Conservation (phyloP, 2,113 vertebrate species). For the Myrmecobius fasciatus region DNA sequence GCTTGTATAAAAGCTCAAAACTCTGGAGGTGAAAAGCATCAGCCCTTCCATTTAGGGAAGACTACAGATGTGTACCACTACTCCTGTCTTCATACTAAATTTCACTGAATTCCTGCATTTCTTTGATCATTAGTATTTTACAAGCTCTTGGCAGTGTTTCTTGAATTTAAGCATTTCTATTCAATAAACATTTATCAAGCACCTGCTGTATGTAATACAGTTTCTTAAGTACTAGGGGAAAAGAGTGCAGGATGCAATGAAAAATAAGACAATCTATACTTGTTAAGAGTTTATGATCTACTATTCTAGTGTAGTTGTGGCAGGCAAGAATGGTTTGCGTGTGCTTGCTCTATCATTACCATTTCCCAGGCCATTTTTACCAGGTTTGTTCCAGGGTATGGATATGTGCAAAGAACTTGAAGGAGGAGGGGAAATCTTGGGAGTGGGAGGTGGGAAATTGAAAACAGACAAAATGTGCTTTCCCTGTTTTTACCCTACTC, state of each 20-base stretch:
- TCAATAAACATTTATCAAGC: neutral
- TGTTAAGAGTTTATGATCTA: neutral
- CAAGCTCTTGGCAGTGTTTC: neutral
- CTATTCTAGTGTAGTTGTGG: neutral
- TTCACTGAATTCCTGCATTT: neutral
- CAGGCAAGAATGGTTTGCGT: neutral
- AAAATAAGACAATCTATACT: neutral
- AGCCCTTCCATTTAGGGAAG: neutral
- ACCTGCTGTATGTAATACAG: neutral
- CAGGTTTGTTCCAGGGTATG: neutral
- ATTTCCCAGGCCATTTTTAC: neutral
- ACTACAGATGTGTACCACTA: neutral
- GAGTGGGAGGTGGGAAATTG: neutral
- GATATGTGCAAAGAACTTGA: neutral
- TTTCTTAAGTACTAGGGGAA: neutral
- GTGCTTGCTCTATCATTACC: neutral
- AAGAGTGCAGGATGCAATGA: neutral
- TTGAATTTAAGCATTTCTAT: neutral
- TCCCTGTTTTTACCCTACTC: neutral
- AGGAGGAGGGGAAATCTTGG: neutral
- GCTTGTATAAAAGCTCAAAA: neutral
- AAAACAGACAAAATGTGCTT: neutral
- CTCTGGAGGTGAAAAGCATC: neutral
- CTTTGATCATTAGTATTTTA: neutral
- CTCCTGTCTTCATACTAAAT: neutral